Evolutionary conservation across 1,140 invertebrate genomes (phyloP).

Genomic region (Pseudobourletiella spinata): DNA sequence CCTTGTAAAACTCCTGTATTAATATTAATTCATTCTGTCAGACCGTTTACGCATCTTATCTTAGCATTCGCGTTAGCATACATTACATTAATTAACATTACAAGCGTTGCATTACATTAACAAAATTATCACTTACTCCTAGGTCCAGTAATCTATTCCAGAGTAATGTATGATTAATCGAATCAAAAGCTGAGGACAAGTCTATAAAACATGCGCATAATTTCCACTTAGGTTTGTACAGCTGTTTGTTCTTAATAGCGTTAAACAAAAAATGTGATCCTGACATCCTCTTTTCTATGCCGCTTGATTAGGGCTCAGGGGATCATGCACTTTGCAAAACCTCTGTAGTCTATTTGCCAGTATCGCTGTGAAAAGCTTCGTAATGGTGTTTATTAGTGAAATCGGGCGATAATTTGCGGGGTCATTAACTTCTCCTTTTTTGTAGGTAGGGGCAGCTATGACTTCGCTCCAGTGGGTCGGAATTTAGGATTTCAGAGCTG

Average conservation of each 20-base stretch:
- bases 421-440: conserved; percentile 32
- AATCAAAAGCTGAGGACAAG: conserved; percentile 19
- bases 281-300: conserved; percentile 34
- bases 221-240: neutral
- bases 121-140: conserved; percentile 12
- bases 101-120: conserved; percentile 5
- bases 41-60: neutral
- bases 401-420: conserved; percentile 36
- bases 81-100: too few species aligned
- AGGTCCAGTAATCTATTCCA: conserved; percentile 11
- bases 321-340: conserved; percentile 29
- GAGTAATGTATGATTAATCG: conserved; percentile 2
- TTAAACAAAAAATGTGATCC: conserved; percentile 36
- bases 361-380: conserved; percentile 35
- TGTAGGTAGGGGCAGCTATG: conserved; percentile 26
- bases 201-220: conserved; percentile 14
- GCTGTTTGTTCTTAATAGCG: neutral
- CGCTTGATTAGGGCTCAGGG: conserved; percentile 34
- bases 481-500: too few species aligned
- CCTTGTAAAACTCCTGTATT: conserved; percentile 18
- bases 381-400: conserved; percentile 33
- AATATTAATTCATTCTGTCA: neutral
- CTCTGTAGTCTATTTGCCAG: conserved; percentile 28
- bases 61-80: neutral
- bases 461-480: conserved; percentile 19